A percentile compares a stretch with the other conserved stretches of the same genome.
These are phyloP conservation scores for Scrobipalpa atriplicella DNA, from an alignment of 2,888 invertebrate species.

Conservation along the genomic window DNA sequence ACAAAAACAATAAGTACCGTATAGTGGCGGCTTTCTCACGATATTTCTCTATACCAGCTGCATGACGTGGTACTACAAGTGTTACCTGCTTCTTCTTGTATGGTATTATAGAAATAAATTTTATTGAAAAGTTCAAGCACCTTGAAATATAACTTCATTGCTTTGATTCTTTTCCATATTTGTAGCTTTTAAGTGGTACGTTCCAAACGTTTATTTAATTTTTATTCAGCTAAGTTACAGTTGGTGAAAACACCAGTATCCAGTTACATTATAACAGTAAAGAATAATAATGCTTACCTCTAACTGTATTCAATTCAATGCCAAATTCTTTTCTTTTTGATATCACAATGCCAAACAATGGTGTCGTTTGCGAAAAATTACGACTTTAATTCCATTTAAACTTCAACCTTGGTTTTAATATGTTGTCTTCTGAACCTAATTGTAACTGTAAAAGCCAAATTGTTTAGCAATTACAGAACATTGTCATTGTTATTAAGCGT, in stretches of 20 bases:
- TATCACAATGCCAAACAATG: conserved; percentile 17
- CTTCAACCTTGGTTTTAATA: conserved; percentile 21
- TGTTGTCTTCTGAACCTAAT: conserved; percentile 15
- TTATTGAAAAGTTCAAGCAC: background rate
- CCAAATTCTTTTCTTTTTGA: conserved; percentile 2
- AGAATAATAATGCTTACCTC: background rate
- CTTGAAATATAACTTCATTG: background rate
- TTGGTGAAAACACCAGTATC: background rate
- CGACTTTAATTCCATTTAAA: conserved; percentile 2
- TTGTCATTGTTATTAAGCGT: conserved; percentile 19
- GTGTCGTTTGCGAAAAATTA: conserved; percentile 16
- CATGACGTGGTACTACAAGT: background rate
- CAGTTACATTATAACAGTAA: conserved; percentile 20
- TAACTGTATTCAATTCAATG: conserved; percentile 12
- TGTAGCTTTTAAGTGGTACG: no score
- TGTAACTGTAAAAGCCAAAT: conserved; percentile 19
- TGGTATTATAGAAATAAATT: background rate
- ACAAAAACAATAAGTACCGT: conserved; percentile 23
- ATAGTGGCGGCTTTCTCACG: conserved; percentile 29
- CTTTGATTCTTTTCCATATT: conserved; percentile 6
- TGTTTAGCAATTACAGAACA: conserved; percentile 21
- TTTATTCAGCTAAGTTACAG: background rate
- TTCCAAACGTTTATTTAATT: background rate
- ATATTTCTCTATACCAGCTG: conserved; percentile 24
- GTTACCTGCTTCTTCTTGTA: conserved; percentile 15